These are phyloP conservation scores for Drosophila malerkotliana DNA, from an alignment of 1,140 invertebrate genomes.

Conservation along the genomic window DNA sequence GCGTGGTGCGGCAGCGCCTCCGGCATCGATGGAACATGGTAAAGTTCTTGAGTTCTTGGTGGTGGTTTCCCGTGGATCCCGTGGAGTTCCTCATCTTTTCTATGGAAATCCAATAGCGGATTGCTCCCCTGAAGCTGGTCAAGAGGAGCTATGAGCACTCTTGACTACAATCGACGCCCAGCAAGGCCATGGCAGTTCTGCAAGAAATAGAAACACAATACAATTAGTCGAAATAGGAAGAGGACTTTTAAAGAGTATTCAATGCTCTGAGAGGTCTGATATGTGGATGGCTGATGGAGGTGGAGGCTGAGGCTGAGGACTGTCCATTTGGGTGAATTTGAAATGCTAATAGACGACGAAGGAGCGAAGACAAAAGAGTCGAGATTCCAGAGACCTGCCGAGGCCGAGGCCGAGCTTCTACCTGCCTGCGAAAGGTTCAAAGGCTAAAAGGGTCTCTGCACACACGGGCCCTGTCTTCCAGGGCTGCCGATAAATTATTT, in stretches of 20 bases:
- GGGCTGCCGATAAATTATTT: slow-evolving; percentile 30
- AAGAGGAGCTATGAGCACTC: slow-evolving; percentile 26
- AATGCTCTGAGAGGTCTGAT: too few species aligned
- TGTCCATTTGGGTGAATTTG: slow-evolving; percentile 53
- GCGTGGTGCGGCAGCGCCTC: slow-evolving; percentile 31
- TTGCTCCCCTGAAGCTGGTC: slow-evolving; percentile 14
- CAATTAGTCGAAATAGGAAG: background rate
- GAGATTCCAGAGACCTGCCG: background rate
- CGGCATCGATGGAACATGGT: slow-evolving; percentile 69
- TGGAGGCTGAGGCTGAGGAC: too few species aligned
- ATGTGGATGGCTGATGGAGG: too few species aligned
- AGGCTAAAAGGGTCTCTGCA: slow-evolving; percentile 72
- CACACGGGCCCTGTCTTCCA: slow-evolving; percentile 18
- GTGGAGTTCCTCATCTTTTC: slow-evolving; percentile 16
- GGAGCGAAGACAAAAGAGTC: slow-evolving; percentile 37
- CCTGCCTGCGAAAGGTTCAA: slow-evolving; percentile 72
- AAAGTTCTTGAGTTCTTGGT: slow-evolving; percentile 47
- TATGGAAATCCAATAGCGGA: slow-evolving; percentile 11
- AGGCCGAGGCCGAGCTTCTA: slow-evolving; percentile 30
- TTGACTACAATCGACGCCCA: slow-evolving; percentile 16
- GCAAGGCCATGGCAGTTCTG: slow-evolving; percentile 34
- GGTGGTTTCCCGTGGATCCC: slow-evolving; percentile 2
- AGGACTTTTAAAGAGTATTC: background rate
- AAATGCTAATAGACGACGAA: slow-evolving; percentile 70
- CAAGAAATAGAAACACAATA: slow-evolving; percentile 3